Evolutionary conservation across 30 jellyfish, hydroid and myxozoan genomes (phyloP).

Genomic region (Aurelia coerulea): DNA sequence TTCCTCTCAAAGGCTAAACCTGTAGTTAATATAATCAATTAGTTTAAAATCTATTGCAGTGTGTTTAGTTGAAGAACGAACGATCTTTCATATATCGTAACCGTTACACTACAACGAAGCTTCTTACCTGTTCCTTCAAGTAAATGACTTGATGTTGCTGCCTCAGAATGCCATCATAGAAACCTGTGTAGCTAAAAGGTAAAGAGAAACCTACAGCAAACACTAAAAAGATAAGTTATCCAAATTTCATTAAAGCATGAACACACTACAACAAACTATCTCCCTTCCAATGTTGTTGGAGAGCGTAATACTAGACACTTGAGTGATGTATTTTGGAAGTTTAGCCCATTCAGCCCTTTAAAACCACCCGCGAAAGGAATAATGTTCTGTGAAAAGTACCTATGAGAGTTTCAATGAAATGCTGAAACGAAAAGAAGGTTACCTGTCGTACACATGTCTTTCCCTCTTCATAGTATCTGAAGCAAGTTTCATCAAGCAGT

Average conservation of each 20-base stretch:
- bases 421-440: background rate
- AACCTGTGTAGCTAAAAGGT: conserved; percentile 67
- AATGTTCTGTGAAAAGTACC: too few species aligned
- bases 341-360: too few species aligned
- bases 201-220: background rate
- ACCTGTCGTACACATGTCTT: conserved; percentile 54
- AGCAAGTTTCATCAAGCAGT: conserved; percentile 53
- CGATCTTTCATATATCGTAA: too few species aligned
- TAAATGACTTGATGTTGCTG: conserved; percentile 72
- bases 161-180: conserved; percentile 73
- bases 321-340: too few species aligned
- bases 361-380: too few species aligned
- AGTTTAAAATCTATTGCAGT: too few species aligned
- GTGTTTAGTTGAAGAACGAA: too few species aligned
- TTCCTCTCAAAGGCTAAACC: too few species aligned
- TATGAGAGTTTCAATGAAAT: conserved; percentile 18
- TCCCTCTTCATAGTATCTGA: conserved; percentile 66
- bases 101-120: background rate
- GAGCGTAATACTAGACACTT: too few species aligned
- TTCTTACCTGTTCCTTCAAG: conserved; percentile 77
- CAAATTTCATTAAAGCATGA: background rate
- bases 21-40: too few species aligned
- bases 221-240: background rate
- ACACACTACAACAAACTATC: background rate
- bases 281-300: too few species aligned